phyloP scores from a whole-genome alignment of 2,888 invertebrate genomes.

The Erebia epiphron region DNA sequence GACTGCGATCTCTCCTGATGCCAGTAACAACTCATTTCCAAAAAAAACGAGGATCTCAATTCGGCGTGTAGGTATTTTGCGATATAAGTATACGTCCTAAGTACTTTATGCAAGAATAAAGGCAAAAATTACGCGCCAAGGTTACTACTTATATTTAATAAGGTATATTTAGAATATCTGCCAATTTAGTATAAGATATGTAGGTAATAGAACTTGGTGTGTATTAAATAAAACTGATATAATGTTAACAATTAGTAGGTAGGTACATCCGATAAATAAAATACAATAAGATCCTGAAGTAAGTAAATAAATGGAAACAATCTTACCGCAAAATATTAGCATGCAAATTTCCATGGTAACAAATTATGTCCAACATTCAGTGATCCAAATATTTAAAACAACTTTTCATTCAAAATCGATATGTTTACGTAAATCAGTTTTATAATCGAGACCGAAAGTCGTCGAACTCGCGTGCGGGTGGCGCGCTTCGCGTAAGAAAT shows the following conservation, averaged over 20 bases:
- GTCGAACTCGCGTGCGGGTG: constrained; percentile 64
- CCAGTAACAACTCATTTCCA: too few relatives aligned
- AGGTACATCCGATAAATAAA: not conserved
- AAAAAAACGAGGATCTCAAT: too few relatives aligned
- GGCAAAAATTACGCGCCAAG: too few relatives aligned
- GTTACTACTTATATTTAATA: too few relatives aligned
- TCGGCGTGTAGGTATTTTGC: too few relatives aligned
- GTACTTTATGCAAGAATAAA: too few relatives aligned
- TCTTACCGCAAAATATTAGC: constrained; percentile 70
- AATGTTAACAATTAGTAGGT: not conserved
- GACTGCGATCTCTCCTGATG: too few relatives aligned
- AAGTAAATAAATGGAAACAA: constrained; percentile 6
- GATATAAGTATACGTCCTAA: too few relatives aligned
- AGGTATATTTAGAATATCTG: too few relatives aligned
- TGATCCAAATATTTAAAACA: constrained; percentile 27
- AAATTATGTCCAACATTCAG: constrained; percentile 37
- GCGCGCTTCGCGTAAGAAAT: constrained; percentile 70
- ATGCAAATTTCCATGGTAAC: constrained; percentile 59
- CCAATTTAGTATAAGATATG: too few relatives aligned
- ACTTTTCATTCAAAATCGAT: constrained; percentile 32
- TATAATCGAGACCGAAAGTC: constrained; percentile 43
- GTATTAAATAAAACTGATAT: not conserved
- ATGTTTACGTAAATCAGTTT: constrained; percentile 50
- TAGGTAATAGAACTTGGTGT: too few relatives aligned
- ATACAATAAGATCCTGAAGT: not conserved